Conservation (phyloP, 1,140 invertebrate species). For the Lethocerus indicus region DNA sequence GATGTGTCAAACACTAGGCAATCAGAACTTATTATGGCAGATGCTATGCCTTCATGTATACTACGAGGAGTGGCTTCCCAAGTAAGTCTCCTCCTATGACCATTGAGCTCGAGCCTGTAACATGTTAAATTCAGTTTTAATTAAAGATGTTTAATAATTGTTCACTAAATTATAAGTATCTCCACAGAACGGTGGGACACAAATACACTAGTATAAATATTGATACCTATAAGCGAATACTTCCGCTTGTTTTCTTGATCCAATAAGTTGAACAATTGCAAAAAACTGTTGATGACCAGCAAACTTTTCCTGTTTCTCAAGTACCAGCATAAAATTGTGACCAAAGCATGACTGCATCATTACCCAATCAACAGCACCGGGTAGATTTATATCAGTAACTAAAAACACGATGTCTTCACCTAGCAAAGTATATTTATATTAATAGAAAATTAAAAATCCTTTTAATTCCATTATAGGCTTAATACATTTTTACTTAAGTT, state of each 20-base stretch:
- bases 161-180: background rate
- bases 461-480: no score
- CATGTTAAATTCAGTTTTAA: background rate
- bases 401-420: constrained; percentile 98
- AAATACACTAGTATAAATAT: background rate
- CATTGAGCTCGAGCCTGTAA: constrained; percentile 82
- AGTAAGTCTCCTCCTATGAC: constrained; percentile 77
- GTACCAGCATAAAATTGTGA: constrained; percentile 96
- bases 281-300: constrained; percentile 98
- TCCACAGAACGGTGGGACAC: background rate
- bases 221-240: constrained; percentile 89
- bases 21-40: constrained; percentile 95
- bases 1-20: constrained; percentile 98
- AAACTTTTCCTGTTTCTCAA: constrained; percentile 98
- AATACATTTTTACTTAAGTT: no score
- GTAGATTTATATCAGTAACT: constrained; percentile 97
- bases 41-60: constrained; percentile 96
- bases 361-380: constrained; percentile 99
- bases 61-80: constrained; percentile 98
- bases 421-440: constrained; percentile 16
- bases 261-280: constrained; percentile 98
- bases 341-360: constrained; percentile 99
- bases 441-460: background rate
- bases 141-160: background rate
- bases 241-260: constrained; percentile 95